Conservation (phyloP, 2,113 vertebrate species). For the Sterrhoptilus dennistouni region DNA sequence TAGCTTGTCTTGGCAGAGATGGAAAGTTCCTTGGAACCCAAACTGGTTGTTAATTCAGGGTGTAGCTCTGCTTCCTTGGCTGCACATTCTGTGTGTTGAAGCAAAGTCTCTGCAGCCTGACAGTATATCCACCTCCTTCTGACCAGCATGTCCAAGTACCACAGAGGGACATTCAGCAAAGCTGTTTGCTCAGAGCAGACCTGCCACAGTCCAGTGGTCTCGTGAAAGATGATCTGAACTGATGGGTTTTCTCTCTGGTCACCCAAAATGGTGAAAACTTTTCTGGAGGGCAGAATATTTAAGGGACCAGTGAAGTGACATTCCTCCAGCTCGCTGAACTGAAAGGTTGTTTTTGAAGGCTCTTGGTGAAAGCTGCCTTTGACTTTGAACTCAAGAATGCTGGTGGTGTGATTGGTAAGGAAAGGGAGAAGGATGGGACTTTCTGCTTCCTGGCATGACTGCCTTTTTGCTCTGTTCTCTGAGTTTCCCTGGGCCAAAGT, state of each 20-base stretch:
- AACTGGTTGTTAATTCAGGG: neutral
- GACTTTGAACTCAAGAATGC: slow-evolving; percentile 13
- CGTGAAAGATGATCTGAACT: neutral
- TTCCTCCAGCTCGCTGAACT: neutral
- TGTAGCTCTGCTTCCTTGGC: neutral
- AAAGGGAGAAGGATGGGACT: neutral
- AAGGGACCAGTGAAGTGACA: neutral
- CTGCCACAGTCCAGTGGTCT: neutral
- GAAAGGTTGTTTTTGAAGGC: neutral
- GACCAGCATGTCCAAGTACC: neutral
- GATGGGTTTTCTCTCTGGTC: neutral
- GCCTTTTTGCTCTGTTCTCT: neutral
- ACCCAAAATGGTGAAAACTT: neutral
- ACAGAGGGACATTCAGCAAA: neutral
- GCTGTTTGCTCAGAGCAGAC: neutral
- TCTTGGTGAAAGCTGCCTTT: slow-evolving; percentile 11
- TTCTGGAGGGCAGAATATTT: neutral
- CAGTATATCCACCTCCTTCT: neutral
- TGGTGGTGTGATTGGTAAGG: neutral
- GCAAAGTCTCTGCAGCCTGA: neutral
- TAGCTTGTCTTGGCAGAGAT: neutral
- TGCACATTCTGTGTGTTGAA: neutral
- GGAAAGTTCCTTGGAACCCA: neutral
- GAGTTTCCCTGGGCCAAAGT: neutral
- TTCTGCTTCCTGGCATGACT: neutral